Base-by-base conservation (phyloP, 2,113 vertebrate species). In the Ivindomyrus marchei region DNA sequence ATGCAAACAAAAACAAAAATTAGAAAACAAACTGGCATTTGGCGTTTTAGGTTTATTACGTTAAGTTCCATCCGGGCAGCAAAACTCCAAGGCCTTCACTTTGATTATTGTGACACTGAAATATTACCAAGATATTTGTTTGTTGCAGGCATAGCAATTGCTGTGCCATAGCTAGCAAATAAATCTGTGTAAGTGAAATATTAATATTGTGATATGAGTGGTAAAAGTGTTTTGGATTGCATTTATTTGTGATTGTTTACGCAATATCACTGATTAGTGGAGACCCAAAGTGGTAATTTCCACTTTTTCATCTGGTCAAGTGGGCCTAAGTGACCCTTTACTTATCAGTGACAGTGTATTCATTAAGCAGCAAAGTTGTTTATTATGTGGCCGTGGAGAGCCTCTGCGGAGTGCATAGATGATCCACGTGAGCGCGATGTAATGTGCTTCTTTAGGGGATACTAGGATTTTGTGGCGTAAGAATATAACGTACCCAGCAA, bases 361-460 rank as follows among this genome's bases (percentile, higher is more conserved):
- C 83, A 46, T 85, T 85, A 85, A 85, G 15, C 70, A n/a, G 80
- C 42, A 24, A 84, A 46, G 80, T 85, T n/a, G 80, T 85, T 85
- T 24, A 46, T 84, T 21, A 46, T 24, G 42, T 47, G 19, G 80
- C 45, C 0, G 10, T 84, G 5, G 80, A n/a, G 83, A n/a, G 7
- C 42, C 21, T n/a, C 83, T 46, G 83, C 45, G 11, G 83, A n/a
- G 21, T 47, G 83, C 7, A n/a, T 47, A 85, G 47, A n/a, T 47
- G 83, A 46, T 85, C 21, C 83, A 85, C 83, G 8, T 85, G 39
- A 46, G 6, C 7, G 24, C 24, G 2, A 24, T 24, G 45, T 47
- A 85, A 85, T 42, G 19, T 2, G 13, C 9, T 47, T 24, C 9
- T 85, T 47, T 21, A 3, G 17, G 77, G 83, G 19, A 24, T 85